phyloP scores from a whole-genome alignment of 35 echinoderm and acorn worm genomes.

The Heliocidaris erythrogramma region DNA sequence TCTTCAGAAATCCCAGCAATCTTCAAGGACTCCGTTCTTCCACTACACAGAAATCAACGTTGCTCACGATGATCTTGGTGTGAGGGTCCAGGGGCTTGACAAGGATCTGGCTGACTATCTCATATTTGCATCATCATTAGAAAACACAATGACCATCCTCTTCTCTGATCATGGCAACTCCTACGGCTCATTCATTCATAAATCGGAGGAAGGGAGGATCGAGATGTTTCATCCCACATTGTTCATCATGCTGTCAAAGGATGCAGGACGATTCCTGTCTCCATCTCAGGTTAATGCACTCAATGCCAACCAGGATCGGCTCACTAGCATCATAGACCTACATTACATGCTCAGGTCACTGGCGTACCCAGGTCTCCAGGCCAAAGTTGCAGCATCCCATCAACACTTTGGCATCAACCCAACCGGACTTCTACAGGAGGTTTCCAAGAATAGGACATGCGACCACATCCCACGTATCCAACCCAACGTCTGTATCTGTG shows the following conservation, averaged over 20 bases:
- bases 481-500: constrained; percentile 87
- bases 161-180: constrained; percentile 92
- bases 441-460: constrained; percentile 69
- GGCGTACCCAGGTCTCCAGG: neutral
- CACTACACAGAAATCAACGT: constrained; percentile 71
- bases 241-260: constrained; percentile 65
- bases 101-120: constrained; percentile 69
- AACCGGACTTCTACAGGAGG: constrained; percentile 55
- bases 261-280: constrained; percentile 54
- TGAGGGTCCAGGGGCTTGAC: constrained; percentile 72
- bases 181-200: constrained; percentile 65
- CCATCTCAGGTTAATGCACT: constrained; percentile 40
- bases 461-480: constrained; percentile 69
- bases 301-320: constrained; percentile 65
- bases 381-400: neutral
- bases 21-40: constrained; percentile 60
- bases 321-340: constrained; percentile 75
- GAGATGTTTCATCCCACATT: constrained; percentile 87
- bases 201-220: constrained; percentile 68
- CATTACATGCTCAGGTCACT: constrained; percentile 73
- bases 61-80: constrained; percentile 75
- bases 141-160: constrained; percentile 75
- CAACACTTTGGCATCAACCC: constrained; percentile 59
- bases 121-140: constrained; percentile 43
- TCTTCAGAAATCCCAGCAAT: constrained; percentile 40